Conservation (phyloP, 2,113 vertebrate species). For the Epinephelus moara region DNA sequence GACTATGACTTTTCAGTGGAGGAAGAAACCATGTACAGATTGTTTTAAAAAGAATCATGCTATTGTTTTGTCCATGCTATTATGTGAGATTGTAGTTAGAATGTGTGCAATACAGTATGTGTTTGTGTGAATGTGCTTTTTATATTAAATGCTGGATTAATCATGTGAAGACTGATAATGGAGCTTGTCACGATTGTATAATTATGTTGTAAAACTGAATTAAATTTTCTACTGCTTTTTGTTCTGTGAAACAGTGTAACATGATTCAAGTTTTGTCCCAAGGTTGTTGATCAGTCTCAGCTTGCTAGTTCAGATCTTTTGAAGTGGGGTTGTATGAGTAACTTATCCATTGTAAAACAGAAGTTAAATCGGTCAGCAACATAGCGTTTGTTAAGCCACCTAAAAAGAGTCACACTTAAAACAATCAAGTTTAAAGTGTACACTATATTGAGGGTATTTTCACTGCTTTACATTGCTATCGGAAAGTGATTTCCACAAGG, state of each 20-base stretch:
- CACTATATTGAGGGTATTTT: too few relatives aligned
- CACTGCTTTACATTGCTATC: too few relatives aligned
- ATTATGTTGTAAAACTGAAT: constrained; percentile 84
- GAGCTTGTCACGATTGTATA: constrained; percentile 81
- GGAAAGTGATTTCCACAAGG: too few relatives aligned
- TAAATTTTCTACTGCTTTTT: constrained; percentile 84
- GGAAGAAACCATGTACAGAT: constrained; percentile 91
- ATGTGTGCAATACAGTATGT: constrained; percentile 72
- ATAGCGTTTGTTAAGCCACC: too few relatives aligned
- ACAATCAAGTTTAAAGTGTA: too few relatives aligned
- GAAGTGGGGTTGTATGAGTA: too few relatives aligned
- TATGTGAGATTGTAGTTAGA: constrained; percentile 81
- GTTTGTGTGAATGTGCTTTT: constrained; percentile 82
- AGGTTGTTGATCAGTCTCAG: neutral
- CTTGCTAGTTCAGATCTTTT: neutral
- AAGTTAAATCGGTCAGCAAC: too few relatives aligned
- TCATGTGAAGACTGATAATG: constrained; percentile 80
- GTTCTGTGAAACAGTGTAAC: constrained; percentile 58
- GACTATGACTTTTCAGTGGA: constrained; percentile 85
- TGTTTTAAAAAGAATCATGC: constrained; percentile 86
- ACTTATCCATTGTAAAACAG: too few relatives aligned
- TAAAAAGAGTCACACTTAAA: too few relatives aligned
- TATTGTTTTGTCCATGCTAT: constrained; percentile 80
- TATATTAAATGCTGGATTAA: constrained; percentile 86
- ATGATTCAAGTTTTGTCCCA: neutral